Base-by-base conservation (phyloP, 2,113 vertebrate species). In the Onychostruthus taczanowskii region DNA sequence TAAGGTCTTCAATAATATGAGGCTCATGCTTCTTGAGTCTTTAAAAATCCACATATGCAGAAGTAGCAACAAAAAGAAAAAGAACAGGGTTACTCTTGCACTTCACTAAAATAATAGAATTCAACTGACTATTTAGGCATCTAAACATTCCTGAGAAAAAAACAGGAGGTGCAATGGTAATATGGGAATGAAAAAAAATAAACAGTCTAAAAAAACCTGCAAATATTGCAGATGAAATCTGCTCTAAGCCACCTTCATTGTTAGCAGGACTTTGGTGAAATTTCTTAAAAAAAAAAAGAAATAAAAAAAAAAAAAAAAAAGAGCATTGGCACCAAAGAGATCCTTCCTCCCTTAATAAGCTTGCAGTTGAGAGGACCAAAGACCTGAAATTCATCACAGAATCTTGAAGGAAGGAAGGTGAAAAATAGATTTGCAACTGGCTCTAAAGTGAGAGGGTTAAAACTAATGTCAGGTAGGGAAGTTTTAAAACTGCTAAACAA, bases 131-230 rank as follows among this genome's bases (percentile, higher is more conserved):
- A 69, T 58, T 73, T 62, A 61, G 35, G 16, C 24, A 16, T 59
- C 7, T 5, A 77, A 89, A 39, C 2, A 58, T 30, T 22, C 68
- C 27, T 28, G 43, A 10, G 1, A 3, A 64, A 63, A 30, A 53
- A 56, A 13, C 19, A 26, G 5, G 12, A 85, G 4, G 22, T 27
- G 7, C 17, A 75, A 55, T 2, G 4, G 17, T 19, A 68, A n/a
- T 44, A 21, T 33, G 33, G 35, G 44, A 78, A 87, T 56, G 7
- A 82, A 84, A 81, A 81, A 0, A 2, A 77, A 49, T 3, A 70
- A 62, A 7, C 30, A 62, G 13, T 19, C 13, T 24, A 47, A 55
- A 63, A 55, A 11, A 6, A 0, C 0, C 8, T 3, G 10, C 6
- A 39, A 56, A 39, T 1, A 7, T 3, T 37, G 13, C 15, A 76